Evolutionary conservation across 2,888 invertebrate species (phyloP).

Genomic region (Drosophila fulvimacula): DNA sequence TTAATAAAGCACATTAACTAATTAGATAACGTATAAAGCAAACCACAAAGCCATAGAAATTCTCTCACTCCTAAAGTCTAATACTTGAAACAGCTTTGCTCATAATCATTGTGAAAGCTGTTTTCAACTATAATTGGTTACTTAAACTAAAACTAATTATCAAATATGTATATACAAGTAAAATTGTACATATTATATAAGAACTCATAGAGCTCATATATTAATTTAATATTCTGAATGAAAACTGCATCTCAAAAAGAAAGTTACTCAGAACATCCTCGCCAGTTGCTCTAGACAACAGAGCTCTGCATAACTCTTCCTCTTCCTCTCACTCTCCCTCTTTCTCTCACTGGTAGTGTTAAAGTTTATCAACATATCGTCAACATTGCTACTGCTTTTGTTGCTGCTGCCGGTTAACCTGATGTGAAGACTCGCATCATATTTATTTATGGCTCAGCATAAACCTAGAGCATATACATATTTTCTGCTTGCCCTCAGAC

Average conservation of each 20-base stretch:
- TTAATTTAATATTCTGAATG: neutral
- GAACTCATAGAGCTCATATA: neutral
- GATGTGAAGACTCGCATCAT: constrained; percentile 64
- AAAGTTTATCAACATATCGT: constrained; percentile 79
- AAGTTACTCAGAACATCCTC: neutral
- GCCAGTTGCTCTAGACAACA: neutral
- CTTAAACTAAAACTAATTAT: too few species aligned
- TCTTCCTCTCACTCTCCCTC: constrained; percentile 7
- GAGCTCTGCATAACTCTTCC: neutral
- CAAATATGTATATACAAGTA: too few species aligned
- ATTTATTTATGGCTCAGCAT: constrained; percentile 74
- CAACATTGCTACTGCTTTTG: constrained; percentile 49
- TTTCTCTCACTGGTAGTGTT: constrained; percentile 50
- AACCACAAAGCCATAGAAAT: neutral
- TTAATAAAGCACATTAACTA: neutral
- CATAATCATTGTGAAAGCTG: neutral
- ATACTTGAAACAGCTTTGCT: neutral
- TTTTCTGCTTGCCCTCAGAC: constrained; percentile 42
- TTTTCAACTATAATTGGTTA: neutral
- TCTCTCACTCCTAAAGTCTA: neutral
- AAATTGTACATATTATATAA: neutral
- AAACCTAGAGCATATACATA: constrained; percentile 37
- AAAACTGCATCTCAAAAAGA: neutral
- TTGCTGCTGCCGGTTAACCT: constrained; percentile 23
- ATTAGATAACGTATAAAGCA: neutral